These are phyloP conservation scores for Papilio aristodemus DNA, from an alignment of 1,140 invertebrate genomes.

Conservation along the genomic window DNA sequence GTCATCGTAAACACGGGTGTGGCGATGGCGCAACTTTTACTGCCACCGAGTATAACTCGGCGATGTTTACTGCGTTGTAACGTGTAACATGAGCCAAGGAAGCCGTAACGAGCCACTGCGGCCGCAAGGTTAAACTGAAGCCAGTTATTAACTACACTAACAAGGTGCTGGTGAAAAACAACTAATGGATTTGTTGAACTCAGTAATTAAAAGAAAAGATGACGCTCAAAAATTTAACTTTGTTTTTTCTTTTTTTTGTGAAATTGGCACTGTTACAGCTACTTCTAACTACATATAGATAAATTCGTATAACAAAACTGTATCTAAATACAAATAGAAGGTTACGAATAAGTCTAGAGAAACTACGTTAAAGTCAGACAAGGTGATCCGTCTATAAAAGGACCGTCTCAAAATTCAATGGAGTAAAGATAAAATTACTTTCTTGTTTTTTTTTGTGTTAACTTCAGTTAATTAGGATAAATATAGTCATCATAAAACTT, in stretches of 20 bases:
- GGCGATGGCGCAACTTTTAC: neutral
- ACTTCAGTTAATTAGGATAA: neutral
- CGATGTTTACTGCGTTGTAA: constrained; percentile 6
- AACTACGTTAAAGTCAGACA: neutral
- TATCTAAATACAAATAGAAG: neutral
- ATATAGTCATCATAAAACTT: neutral
- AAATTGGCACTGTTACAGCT: neutral
- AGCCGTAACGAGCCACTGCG: constrained; percentile 35
- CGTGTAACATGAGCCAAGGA: constrained; percentile 30
- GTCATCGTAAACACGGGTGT: neutral
- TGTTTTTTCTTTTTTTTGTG: no score
- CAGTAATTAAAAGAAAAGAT: neutral
- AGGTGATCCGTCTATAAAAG: neutral
- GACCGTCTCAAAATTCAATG: neutral
- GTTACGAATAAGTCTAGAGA: neutral
- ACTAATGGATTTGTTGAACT: neutral
- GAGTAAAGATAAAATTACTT: neutral
- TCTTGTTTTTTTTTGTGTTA: neutral
- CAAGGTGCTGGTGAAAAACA: constrained; percentile 8
- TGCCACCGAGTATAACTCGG: neutral
- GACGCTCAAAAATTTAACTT: no score
- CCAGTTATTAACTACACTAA: constrained; percentile 26
- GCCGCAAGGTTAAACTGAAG: constrained; percentile 40
- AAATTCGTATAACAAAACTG: neutral
- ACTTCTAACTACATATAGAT: neutral